Evolutionary conservation across 2,888 invertebrate species (phyloP), one percentile per base, ranked within the genome.

Genomic region (Itoplectis maculator): DNA sequence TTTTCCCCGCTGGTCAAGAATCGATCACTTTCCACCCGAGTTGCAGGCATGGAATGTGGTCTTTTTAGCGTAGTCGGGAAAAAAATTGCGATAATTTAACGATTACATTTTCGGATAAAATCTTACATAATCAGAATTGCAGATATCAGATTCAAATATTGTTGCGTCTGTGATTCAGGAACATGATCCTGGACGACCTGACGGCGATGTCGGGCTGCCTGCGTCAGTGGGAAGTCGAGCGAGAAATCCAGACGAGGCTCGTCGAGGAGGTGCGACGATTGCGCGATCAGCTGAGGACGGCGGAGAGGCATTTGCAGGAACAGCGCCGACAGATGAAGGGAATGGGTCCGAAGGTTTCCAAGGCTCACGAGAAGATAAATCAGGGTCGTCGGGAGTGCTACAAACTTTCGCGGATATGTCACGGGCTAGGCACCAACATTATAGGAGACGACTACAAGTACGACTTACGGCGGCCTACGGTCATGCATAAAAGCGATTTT

Each of bases 361-460:
- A 77, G 2, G 89, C 89, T 5, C 90, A 91, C 20, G 86, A 87
- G 56, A 90, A 90, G 74, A 90, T 93, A 35, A 90, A 90, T 54
- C 78, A 74, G 13, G 92, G 90, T 9, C 87, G 92, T 8, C 88
- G 85, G 47, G 91, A 92, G 78, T 92, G 92, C 61, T 89, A 88
- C 63, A 90, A 90, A 68, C 83, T 92, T 13, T 88, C 89, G 4
- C 89, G 85, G 79, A 89, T 92, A 70, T 93, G 93, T 79, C 88
- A 89, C 37, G 88, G 87, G 15, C 84, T 93, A 61, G 93, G 93
- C 47, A 86, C 80, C 20, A 85, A 85, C 66, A 80, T 92, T 78
- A 61, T 88, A 35, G 93, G 92, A 84, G 78, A 87, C 20, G 86
- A 86, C 65, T 93, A 93, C 84, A 92, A 91, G 93, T 93, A 92